phyloP scores from a whole-genome alignment of 2,797 vertebrate genomes.

The Lepilemur septentrionalis region DNA sequence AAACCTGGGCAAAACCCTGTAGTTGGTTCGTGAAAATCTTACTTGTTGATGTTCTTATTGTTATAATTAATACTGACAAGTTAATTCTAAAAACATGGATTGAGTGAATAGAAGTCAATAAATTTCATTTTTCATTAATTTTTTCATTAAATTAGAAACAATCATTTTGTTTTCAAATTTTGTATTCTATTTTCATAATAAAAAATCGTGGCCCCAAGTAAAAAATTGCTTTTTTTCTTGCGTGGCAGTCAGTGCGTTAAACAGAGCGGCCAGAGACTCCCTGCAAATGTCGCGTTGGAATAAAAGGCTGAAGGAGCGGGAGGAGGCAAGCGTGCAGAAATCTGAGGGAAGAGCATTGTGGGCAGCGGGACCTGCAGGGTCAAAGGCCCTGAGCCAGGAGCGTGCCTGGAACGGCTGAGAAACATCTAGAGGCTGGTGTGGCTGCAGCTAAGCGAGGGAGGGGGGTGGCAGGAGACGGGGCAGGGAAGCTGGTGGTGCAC shows the following conservation, averaged over 20 bases:
- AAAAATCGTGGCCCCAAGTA: no score
- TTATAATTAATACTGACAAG: no score
- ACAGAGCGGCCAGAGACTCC: not conserved
- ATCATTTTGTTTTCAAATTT: no score
- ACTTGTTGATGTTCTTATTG: no score
- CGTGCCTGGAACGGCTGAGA: not conserved
- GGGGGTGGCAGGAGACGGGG: not conserved
- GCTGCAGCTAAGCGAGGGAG: not conserved
- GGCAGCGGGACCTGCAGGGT: not conserved
- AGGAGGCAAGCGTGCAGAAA: not conserved
- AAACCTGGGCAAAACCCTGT: no score
- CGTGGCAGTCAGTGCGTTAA: not conserved
- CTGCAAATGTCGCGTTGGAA: not conserved
- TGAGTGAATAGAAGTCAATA: no score
- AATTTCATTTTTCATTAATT: no score
- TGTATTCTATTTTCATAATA: no score
- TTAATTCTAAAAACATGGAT: no score
- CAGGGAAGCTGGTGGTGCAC: fast-evolving
- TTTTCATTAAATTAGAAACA: no score
- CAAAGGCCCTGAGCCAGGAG: not conserved
- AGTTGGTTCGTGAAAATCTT: no score
- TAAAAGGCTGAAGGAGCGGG: not conserved
- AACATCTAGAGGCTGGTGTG: fast-evolving
- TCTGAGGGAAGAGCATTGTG: not conserved
- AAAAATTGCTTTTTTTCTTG: no score